A percentile compares a stretch with the other conserved stretches of the same genome.
These are phyloP conservation scores for Monopis laevigella DNA, from an alignment of 2,888 invertebrate genomes.

Conservation along the genomic window DNA sequence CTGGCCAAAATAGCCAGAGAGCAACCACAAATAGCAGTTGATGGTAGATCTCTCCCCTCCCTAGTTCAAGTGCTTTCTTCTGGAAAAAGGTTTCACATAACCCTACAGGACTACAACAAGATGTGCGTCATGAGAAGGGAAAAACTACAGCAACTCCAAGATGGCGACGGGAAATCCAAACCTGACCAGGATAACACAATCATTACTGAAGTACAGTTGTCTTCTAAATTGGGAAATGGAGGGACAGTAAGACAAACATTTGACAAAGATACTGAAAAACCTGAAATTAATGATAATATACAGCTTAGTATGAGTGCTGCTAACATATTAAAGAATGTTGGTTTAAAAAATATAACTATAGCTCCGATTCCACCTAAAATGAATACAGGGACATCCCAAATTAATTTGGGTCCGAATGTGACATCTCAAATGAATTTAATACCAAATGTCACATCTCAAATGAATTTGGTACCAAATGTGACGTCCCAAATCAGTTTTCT, in stretches of 20 bases:
- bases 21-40: conserved; percentile 65
- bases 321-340: conserved; percentile 55
- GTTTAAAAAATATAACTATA: conserved; percentile 58
- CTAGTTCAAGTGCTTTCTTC: conserved; percentile 80
- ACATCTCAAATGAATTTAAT: conserved; percentile 26
- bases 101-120: conserved; percentile 81
- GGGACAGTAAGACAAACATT: conserved; percentile 43
- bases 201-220: conserved; percentile 48
- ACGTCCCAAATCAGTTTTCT: too few species aligned
- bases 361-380: conserved; percentile 53
- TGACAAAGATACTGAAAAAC: conserved; percentile 30
- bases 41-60: conserved; percentile 68
- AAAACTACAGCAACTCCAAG: conserved; percentile 69
- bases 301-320: conserved; percentile 45
- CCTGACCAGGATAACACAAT: conserved; percentile 23
- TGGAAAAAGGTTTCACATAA: conserved; percentile 82
- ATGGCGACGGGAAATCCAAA: conserved; percentile 41
- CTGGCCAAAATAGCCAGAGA: conserved; percentile 46
- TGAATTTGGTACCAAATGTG: too few species aligned
- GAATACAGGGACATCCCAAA: conserved; percentile 45
- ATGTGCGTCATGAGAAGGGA: conserved; percentile 78
- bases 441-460: too few species aligned
- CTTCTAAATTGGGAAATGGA: conserved; percentile 46
- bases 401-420: conserved; percentile 28
- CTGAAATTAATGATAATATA: conserved; percentile 28